A percentile compares a stretch with the other conserved stretches of the same genome.
Evolutionary conservation across 2,888 invertebrate genomes (phyloP).

Genomic region (Lathronympha strigana): DNA sequence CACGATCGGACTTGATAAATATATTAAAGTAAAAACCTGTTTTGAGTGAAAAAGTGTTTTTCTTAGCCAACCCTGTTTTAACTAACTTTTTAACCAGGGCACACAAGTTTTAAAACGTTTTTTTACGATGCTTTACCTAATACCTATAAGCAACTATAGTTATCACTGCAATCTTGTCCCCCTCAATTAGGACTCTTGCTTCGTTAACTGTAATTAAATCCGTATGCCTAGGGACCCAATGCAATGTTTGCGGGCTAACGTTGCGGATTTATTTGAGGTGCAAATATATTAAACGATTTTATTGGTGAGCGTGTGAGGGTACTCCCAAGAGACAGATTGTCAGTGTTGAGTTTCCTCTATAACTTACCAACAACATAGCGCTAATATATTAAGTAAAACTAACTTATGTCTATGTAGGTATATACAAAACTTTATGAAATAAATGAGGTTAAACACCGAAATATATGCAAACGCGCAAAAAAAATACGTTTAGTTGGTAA

Average conservation of each 20-base stretch:
- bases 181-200: slow-evolving; percentile 14
- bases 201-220: slow-evolving; percentile 29
- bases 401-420: background rate
- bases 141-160: slow-evolving; percentile 30
- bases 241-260: slow-evolving; percentile 29
- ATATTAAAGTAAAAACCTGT: too few relatives aligned
- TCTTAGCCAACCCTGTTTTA: too few relatives aligned
- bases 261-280: slow-evolving; percentile 36
- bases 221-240: slow-evolving; percentile 2
- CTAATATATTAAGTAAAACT: background rate
- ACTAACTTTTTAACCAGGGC: too few relatives aligned
- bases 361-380: background rate
- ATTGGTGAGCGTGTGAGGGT: slow-evolving; percentile 24
- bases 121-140: too few relatives aligned
- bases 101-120: too few relatives aligned
- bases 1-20: too few relatives aligned
- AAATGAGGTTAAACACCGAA: too few relatives aligned
- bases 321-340: slow-evolving; percentile 15
- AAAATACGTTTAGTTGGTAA: too few relatives aligned
- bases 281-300: slow-evolving; percentile 43
- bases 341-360: background rate
- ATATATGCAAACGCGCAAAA: too few relatives aligned
- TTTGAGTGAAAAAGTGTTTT: too few relatives aligned
- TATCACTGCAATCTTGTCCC: slow-evolving; percentile 28
- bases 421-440: too few relatives aligned